Percentiles rank a stretch among this genome's conserved stretches.
phyloP scores from a whole-genome alignment of 2,888 invertebrate species.

The Drosophila sordidapex region DNA sequence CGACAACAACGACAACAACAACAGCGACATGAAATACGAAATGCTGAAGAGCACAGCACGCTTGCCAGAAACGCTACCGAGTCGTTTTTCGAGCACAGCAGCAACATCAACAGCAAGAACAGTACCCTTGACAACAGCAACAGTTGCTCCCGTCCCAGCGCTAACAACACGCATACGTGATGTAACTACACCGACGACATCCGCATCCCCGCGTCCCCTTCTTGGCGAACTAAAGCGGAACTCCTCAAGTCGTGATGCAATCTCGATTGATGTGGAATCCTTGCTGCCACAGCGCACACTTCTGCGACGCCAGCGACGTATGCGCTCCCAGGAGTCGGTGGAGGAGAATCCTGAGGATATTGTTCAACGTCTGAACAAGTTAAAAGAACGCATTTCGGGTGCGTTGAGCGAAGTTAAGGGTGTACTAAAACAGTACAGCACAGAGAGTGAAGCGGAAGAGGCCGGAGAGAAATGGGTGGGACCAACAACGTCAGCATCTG shows the following conservation, averaged over 20 bases:
- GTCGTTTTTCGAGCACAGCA: conserved; percentile 29
- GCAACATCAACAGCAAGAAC: conserved; percentile 9
- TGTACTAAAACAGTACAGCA: conserved; percentile 83
- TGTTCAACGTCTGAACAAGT: conserved; percentile 81
- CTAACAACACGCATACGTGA: conserved; percentile 61
- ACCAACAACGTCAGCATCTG: conserved; percentile 6
- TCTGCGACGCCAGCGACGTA: conserved; percentile 77
- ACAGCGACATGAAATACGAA: conserved; percentile 78
- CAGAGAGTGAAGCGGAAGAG: conserved; percentile 74
- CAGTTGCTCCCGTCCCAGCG: conserved; percentile 1
- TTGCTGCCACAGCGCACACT: conserved; percentile 75
- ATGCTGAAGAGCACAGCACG: conserved; percentile 54
- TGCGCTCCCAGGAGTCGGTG: conserved; percentile 69
- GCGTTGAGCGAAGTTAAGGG: conserved; percentile 84
- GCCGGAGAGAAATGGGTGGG: conserved; percentile 47
- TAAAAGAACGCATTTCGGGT: conserved; percentile 83
- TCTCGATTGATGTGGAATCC: conserved; percentile 59
- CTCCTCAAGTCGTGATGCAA: conserved; percentile 55
- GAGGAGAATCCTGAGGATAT: conserved; percentile 79
- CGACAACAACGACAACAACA: conserved; percentile 30
- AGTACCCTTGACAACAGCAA: conserved; percentile 12
- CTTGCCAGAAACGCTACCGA: conserved; percentile 39
- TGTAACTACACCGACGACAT: conserved; percentile 19
- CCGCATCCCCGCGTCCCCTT: conserved; percentile 42
- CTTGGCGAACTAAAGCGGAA: conserved; percentile 56